phyloP scores from a whole-genome alignment of 2,113 vertebrate genomes.

The Pogonocichla stellata region DNA sequence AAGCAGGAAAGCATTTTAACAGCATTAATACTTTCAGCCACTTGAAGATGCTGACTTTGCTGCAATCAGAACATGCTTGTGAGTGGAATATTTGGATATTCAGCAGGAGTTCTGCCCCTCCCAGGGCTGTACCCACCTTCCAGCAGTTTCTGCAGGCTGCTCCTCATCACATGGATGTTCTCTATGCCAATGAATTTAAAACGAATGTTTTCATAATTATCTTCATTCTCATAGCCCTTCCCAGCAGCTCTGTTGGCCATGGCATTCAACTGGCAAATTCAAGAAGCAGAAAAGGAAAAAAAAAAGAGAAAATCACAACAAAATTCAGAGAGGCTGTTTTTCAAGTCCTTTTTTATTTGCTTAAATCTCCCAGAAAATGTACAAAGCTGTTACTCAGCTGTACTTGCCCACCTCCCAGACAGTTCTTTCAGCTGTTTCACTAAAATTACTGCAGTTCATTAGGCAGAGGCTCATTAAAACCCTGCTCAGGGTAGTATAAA shows the following conservation, averaged over 20 bases:
- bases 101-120: background rate
- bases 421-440: background rate
- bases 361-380: background rate
- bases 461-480: background rate
- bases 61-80: background rate
- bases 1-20: background rate
- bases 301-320: background rate
- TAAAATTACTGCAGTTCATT: background rate
- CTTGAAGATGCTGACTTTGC: background rate
- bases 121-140: conserved; percentile 73
- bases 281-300: background rate
- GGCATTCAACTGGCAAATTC: conserved; percentile 76
- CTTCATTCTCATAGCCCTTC: conserved; percentile 85
- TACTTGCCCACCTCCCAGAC: background rate
- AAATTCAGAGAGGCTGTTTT: background rate
- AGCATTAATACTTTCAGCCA: background rate
- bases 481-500: background rate
- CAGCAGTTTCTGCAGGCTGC: conserved; percentile 82
- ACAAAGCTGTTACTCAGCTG: background rate
- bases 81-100: fast-evolving
- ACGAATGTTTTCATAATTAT: conserved; percentile 80
- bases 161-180: conserved; percentile 86
- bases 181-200: conserved; percentile 86
- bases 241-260: conserved; percentile 83
- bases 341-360: background rate